Evolutionary conservation across 2,797 vertebrate genomes (phyloP).

Genomic region (Babyrousa celebensis): DNA sequence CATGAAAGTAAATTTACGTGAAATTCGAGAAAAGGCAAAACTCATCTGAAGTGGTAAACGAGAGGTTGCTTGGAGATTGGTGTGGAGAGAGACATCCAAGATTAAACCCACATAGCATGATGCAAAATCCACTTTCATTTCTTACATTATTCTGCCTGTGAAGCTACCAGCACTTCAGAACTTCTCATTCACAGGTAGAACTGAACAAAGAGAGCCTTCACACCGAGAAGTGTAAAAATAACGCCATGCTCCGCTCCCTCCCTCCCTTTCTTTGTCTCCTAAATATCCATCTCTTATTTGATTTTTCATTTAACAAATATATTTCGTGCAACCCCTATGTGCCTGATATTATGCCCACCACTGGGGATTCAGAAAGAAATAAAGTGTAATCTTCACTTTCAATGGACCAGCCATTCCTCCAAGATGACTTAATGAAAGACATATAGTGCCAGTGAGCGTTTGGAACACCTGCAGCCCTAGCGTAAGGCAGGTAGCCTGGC

Average conservation of each 20-base stretch:
- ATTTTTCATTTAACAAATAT: constrained; percentile 24
- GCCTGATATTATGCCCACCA: not conserved
- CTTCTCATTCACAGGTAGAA: not conserved
- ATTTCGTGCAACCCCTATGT: not conserved
- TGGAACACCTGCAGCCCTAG: not conserved
- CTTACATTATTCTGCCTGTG: not conserved
- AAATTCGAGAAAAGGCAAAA: not conserved
- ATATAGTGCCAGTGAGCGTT: not conserved
- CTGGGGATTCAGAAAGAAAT: constrained; percentile 21
- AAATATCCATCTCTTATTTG: not conserved
- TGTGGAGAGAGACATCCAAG: not conserved
- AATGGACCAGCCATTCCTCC: not conserved
- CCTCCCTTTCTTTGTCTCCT: not conserved
- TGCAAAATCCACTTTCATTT: not conserved
- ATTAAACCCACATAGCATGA: not conserved
- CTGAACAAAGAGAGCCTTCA: not conserved
- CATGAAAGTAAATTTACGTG: not conserved
- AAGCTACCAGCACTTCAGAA: not conserved
- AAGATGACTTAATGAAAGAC: not conserved
- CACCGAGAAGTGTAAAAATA: not conserved
- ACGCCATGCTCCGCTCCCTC: not conserved
- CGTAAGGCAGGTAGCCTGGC: not conserved
- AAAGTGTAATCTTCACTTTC: not conserved
- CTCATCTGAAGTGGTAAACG: not conserved
- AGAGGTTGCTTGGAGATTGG: not conserved